These are phyloP conservation scores for Oreotrochilus melanogaster DNA, from an alignment of 2,113 vertebrate species.

Conservation along the genomic window DNA sequence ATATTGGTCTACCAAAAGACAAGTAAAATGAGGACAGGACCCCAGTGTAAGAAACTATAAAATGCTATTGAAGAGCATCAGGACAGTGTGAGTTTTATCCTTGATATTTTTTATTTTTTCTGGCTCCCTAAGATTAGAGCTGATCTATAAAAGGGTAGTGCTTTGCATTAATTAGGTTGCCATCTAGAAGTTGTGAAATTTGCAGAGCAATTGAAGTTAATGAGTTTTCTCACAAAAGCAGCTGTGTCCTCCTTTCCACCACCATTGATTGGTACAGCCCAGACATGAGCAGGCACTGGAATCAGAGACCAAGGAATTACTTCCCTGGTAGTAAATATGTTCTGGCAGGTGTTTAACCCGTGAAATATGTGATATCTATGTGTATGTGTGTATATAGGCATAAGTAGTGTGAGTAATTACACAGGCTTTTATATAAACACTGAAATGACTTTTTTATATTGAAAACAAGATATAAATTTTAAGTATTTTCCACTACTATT, in stretches of 20 bases:
- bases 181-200: background rate
- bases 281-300: background rate
- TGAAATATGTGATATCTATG: background rate
- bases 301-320: background rate
- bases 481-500: background rate
- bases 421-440: background rate
- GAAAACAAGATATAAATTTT: background rate
- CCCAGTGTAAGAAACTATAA: background rate
- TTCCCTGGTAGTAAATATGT: background rate
- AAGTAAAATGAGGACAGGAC: background rate
- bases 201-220: conserved; percentile 40
- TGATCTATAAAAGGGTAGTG: background rate
- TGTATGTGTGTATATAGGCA: too few species aligned
- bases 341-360: background rate
- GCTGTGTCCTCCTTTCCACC: background rate
- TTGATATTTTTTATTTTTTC: background rate
- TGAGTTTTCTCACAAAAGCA: conserved; percentile 12
- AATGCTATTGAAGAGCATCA: background rate
- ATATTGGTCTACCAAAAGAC: background rate
- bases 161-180: conserved; percentile 25
- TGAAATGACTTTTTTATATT: background rate
- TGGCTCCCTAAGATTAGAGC: background rate
- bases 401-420: background rate
- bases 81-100: background rate
- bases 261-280: background rate